A percentile compares a stretch with the other conserved stretches of the same genome.
phyloP scores from a whole-genome alignment of 1,140 invertebrate species.

The Ruditapes philippinarum region DNA sequence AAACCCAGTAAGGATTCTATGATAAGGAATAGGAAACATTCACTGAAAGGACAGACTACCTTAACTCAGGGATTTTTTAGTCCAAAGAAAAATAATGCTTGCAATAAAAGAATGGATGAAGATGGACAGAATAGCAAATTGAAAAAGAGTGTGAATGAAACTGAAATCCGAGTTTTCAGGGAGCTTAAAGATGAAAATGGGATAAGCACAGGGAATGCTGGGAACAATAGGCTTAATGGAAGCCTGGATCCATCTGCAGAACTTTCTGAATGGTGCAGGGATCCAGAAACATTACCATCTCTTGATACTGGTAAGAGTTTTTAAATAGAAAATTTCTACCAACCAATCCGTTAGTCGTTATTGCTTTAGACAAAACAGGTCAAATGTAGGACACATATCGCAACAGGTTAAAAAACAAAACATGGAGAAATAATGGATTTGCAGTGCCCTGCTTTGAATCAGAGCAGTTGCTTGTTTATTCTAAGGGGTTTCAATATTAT shows the following conservation, averaged over 20 bases:
- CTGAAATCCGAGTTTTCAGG: neutral
- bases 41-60: conserved; percentile 34
- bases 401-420: too few relatives aligned
- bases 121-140: neutral
- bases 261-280: conserved; percentile 46
- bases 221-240: conserved; percentile 39
- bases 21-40: neutral
- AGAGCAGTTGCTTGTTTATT: too few relatives aligned
- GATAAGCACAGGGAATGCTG: neutral
- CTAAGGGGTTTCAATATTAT: too few relatives aligned
- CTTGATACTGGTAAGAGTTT: conserved; percentile 36
- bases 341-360: too few relatives aligned
- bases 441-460: too few relatives aligned
- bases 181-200: neutral
- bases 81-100: neutral
- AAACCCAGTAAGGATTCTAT: neutral
- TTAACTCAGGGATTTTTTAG: conserved; percentile 56
- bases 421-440: too few relatives aligned
- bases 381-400: too few relatives aligned
- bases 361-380: too few relatives aligned
- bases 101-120: neutral
- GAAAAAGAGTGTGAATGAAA: neutral
- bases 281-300: conserved; percentile 45
- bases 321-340: too few relatives aligned
- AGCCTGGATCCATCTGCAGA: conserved; percentile 56